These are phyloP conservation scores for human DNA, from an alignment of 2,113 vertebrate genomes.

Conservation along the genomic window DNA sequence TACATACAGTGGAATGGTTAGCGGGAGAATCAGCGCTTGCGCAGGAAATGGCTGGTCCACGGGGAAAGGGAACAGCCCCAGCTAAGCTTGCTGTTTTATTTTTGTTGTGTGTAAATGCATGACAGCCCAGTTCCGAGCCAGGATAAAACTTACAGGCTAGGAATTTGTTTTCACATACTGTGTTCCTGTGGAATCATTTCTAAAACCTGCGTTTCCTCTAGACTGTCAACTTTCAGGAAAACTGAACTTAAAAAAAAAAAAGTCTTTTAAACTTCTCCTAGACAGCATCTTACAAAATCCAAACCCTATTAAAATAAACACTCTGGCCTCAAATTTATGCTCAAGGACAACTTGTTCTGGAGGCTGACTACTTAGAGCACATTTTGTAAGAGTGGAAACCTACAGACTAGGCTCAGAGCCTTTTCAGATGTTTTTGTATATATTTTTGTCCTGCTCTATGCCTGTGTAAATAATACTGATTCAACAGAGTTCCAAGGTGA, in stretches of 20 bases:
- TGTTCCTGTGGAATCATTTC: constrained; percentile 29
- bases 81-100: background rate
- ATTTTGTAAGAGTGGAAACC: background rate
- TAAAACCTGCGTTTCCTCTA: constrained; percentile 43
- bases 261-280: constrained; percentile 19
- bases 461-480: background rate
- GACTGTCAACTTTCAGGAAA: constrained; percentile 29
- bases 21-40: accelerated
- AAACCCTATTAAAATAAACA: constrained; percentile 50
- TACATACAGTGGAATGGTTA: background rate
- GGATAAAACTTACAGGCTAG: background rate
- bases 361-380: background rate
- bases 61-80: background rate
- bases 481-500: background rate
- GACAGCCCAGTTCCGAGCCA: background rate
- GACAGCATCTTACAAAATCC: background rate
- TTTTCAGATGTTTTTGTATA: background rate
- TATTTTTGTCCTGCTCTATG: background rate
- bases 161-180: constrained; percentile 18
- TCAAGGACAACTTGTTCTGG: background rate
- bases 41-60: background rate
- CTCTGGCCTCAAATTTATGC: background rate
- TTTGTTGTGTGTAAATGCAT: background rate
- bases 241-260: background rate
- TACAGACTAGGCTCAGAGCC: background rate